These are phyloP conservation scores for Pygmarrhopalites habei DNA, from an alignment of 1,140 invertebrate genomes.

Conservation along the genomic window DNA sequence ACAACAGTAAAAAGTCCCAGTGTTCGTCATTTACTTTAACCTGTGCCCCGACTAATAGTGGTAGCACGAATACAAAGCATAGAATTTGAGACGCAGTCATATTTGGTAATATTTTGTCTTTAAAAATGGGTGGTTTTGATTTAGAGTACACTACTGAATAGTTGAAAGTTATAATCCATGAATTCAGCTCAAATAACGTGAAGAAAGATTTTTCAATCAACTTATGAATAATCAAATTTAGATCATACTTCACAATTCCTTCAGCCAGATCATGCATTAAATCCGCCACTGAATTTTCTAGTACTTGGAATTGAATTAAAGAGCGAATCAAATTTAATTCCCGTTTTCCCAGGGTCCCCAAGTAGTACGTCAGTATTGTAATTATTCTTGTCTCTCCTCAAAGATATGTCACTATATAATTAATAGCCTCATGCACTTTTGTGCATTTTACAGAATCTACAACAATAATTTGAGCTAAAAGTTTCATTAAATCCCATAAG, in stretches of 20 bases:
- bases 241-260: neutral
- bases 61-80: neutral
- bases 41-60: neutral
- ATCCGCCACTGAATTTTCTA: neutral
- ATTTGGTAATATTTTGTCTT: too few species aligned
- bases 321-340: neutral
- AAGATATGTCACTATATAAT: too few species aligned
- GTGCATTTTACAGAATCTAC: neutral
- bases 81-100: neutral
- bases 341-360: neutral
- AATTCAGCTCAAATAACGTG: neutral
- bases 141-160: neutral
- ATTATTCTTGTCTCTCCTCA: neutral
- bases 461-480: neutral
- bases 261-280: neutral
- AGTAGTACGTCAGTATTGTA: neutral
- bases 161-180: neutral
- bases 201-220: neutral
- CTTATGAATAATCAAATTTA: neutral
- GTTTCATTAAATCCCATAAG: neutral
- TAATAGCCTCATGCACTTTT: neutral
- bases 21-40: neutral
- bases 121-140: neutral
- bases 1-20: neutral
- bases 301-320: conserved; percentile 3